Evolutionary conservation across 37 sponge, comb jelly and placozoan genomes (phyloP).

Genomic region (Diacarnus erythraeanus): DNA sequence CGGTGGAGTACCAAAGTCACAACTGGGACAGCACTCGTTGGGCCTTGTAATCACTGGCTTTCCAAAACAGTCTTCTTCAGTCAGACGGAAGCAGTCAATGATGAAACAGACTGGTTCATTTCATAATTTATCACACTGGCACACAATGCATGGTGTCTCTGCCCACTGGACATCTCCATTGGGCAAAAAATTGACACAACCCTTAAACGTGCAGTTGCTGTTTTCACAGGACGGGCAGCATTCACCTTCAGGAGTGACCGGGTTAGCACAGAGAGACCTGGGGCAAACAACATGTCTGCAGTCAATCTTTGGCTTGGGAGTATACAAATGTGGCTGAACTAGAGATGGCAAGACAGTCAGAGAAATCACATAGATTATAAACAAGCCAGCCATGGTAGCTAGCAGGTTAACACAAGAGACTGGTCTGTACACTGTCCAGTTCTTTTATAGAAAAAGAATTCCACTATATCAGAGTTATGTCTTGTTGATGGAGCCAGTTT

Average conservation of each 20-base stretch:
- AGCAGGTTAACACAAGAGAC: too few species aligned
- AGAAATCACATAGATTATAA: too few species aligned
- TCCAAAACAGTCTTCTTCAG: conserved; percentile 26
- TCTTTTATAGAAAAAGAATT: too few species aligned
- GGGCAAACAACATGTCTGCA: conserved; percentile 33
- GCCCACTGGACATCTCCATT: conserved; percentile 10
- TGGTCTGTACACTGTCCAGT: too few species aligned
- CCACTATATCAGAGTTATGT: too few species aligned
- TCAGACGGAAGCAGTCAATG: not conserved
- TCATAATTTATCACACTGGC: conserved; percentile 4
- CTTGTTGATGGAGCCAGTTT: too few species aligned
- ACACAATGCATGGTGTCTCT: conserved; percentile 18
- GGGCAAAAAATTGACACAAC: conserved; percentile 31
- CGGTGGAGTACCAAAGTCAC: conserved; percentile 14
- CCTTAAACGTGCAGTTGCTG: conserved; percentile 35
- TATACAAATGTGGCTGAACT: too few species aligned
- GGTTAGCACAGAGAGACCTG: conserved; percentile 41
- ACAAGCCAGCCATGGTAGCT: too few species aligned
- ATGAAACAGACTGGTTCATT: conserved; percentile 5
- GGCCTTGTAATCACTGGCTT: conserved; percentile 21
- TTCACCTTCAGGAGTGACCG: conserved; percentile 28
- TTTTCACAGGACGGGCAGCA: conserved; percentile 45
- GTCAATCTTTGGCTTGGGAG: conserved; percentile 2
- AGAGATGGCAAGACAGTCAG: too few species aligned
- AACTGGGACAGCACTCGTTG: conserved; percentile 36